Evolutionary conservation across 2,797 vertebrate genomes (phyloP).

Genomic region (Neostethus bicornis): DNA sequence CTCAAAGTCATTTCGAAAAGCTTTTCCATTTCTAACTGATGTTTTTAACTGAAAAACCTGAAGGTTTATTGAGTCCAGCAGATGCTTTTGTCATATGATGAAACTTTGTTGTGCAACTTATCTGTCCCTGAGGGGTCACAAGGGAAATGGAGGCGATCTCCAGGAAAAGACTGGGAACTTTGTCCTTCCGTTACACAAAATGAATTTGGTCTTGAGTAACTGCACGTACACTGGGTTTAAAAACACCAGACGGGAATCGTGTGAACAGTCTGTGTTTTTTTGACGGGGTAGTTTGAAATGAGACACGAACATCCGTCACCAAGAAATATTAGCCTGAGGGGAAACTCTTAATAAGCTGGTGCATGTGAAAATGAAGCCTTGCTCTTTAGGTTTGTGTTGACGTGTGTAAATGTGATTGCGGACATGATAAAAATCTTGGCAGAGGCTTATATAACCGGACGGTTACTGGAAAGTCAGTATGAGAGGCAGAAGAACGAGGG

Average conservation of each 20-base stretch:
- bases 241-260: slow-evolving; percentile 23
- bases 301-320: slow-evolving; percentile 32
- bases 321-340: slow-evolving; percentile 22
- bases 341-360: slow-evolving; percentile 29
- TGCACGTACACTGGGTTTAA: slow-evolving; percentile 31
- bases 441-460: slow-evolving; percentile 48
- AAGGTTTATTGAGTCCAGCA: no score
- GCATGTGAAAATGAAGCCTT: slow-evolving; percentile 16
- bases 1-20: slow-evolving; percentile 69
- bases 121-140: slow-evolving; percentile 32
- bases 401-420: slow-evolving; percentile 14
- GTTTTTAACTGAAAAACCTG: no score
- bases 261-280: slow-evolving; percentile 14
- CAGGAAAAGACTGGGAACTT: slow-evolving; percentile 54
- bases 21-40: slow-evolving; percentile 59
- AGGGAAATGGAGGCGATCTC: slow-evolving; percentile 43
- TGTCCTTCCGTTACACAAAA: slow-evolving; percentile 27
- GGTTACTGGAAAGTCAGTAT: slow-evolving; percentile 46
- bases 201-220: slow-evolving; percentile 16
- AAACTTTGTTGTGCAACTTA: slow-evolving; percentile 65
- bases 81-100: slow-evolving; percentile 42
- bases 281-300: slow-evolving; percentile 33
- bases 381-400: slow-evolving; percentile 18
- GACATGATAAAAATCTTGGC: slow-evolving; percentile 21
- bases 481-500: slow-evolving; percentile 30